Conservation (phyloP, 2,797 vertebrate species). For the Echiichthys vipera region DNA sequence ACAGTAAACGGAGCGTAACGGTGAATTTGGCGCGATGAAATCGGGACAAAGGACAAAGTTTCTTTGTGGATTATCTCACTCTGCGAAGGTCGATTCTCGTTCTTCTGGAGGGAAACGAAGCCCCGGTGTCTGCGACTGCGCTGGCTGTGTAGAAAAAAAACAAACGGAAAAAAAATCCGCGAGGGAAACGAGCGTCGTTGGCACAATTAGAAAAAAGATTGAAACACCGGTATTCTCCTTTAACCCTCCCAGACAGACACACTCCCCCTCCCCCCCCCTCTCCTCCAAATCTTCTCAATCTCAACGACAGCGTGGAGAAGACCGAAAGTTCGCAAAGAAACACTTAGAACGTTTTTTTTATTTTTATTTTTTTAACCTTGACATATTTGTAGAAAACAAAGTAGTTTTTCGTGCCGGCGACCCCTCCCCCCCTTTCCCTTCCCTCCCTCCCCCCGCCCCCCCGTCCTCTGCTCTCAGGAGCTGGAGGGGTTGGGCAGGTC, state of each 20-base stretch:
- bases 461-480: constrained; percentile 87
- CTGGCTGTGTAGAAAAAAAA: background rate
- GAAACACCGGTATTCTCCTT: constrained; percentile 73
- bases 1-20: background rate
- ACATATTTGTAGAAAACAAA: constrained; percentile 86
- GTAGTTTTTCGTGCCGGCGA: constrained; percentile 58
- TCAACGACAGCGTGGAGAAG: constrained; percentile 88
- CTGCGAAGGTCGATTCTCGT: background rate
- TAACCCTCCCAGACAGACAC: constrained; percentile 27
- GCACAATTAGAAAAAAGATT: constrained; percentile 24
- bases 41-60: background rate
- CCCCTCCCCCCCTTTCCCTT: constrained; percentile 49
- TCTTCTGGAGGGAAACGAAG: constrained; percentile 8
- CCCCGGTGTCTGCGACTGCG: background rate
- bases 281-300: constrained; percentile 63
- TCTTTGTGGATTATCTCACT: background rate
- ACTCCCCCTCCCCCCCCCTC: background rate
- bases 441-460: constrained; percentile 58
- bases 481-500: constrained; percentile 96
- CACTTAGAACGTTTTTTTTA: constrained; percentile 79
- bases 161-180: background rate
- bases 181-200: constrained; percentile 36
- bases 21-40: background rate
- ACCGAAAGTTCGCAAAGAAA: constrained; percentile 86
- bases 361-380: constrained; percentile 50